Percentiles rank a stretch among this genome's conserved stretches.
Evolutionary conservation across 2,888 invertebrate species (phyloP).

Genomic region (Rutpela maculata): DNA sequence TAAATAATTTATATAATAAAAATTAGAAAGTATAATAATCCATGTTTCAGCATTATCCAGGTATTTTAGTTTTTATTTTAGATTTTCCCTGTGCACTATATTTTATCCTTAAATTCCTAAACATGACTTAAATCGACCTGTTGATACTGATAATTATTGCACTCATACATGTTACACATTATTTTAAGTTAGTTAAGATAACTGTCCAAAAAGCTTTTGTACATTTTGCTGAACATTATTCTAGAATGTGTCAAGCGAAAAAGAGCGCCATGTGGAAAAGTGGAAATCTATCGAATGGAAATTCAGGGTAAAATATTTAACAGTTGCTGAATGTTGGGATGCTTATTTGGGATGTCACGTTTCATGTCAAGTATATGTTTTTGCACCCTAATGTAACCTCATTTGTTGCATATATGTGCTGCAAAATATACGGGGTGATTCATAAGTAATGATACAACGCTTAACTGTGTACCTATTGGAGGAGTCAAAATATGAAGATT

Average conservation of each 20-base stretch:
- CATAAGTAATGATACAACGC: too few species aligned
- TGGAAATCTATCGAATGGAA: slow-evolving; percentile 81
- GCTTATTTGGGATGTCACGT: slow-evolving; percentile 56
- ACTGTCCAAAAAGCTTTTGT: slow-evolving; percentile 10
- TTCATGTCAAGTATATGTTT: slow-evolving; percentile 23
- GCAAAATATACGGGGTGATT: neutral
- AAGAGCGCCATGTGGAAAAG: slow-evolving; percentile 75
- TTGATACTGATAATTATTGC: neutral
- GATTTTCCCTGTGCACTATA: neutral
- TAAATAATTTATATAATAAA: neutral
- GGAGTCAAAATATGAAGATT: too few species aligned
- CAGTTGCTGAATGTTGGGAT: slow-evolving; percentile 56
- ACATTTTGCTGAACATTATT: slow-evolving; percentile 56
- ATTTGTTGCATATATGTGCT: slow-evolving; percentile 29
- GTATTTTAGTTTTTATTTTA: neutral
- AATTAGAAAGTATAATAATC: neutral
- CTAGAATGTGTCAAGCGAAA: slow-evolving; percentile 76
- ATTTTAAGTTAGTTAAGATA: slow-evolving; percentile 12
- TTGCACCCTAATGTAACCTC: slow-evolving; percentile 9
- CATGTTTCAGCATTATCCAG: neutral
- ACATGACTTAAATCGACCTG: slow-evolving; percentile 6
- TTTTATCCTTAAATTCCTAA: slow-evolving; percentile 33
- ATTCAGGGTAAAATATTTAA: slow-evolving; percentile 79
- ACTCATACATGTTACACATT: neutral
- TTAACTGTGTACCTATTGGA: too few species aligned